phyloP scores from a whole-genome alignment of 2,113 vertebrate species.

The Oxyruncus cristatus region DNA sequence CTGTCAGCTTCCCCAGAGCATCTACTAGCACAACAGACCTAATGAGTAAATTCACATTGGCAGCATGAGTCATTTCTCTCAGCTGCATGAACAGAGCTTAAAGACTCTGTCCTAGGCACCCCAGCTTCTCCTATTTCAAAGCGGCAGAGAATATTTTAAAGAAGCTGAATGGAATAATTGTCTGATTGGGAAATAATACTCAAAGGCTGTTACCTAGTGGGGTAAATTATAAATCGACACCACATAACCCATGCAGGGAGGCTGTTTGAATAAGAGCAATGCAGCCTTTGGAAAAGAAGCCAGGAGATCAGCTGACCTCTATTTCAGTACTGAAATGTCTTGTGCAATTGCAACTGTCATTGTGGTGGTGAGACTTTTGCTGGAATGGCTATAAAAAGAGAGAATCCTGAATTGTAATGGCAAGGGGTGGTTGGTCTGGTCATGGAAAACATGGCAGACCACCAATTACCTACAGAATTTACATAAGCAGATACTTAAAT shows the following conservation, averaged over 20 bases:
- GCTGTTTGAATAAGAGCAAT: not conserved
- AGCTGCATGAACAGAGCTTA: constrained; percentile 31
- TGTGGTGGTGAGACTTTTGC: not conserved
- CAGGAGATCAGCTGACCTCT: not conserved
- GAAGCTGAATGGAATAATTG: constrained; percentile 2
- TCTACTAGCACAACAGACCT: constrained; percentile 56
- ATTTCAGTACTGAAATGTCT: not conserved
- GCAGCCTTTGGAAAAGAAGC: not conserved
- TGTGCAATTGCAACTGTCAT: not conserved
- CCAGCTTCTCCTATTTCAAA: constrained; percentile 43
- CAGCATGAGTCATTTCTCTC: constrained; percentile 68
- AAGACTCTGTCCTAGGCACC: not conserved
- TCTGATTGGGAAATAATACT: not conserved
- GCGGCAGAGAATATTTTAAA: constrained; percentile 15
- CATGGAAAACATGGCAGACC: not conserved
- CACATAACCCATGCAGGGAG: not conserved
- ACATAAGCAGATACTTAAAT: not conserved
- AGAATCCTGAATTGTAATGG: not conserved
- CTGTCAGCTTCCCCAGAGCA: constrained; percentile 59
- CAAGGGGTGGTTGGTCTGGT: not conserved
- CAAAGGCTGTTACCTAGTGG: not conserved
- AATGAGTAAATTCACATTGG: constrained; percentile 67
- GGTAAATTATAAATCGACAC: not conserved
- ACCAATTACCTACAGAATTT: not conserved
- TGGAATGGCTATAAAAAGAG: not conserved